phyloP scores from a whole-genome alignment of 2,113 vertebrate species.

The Dicrurus megarhynchus region DNA sequence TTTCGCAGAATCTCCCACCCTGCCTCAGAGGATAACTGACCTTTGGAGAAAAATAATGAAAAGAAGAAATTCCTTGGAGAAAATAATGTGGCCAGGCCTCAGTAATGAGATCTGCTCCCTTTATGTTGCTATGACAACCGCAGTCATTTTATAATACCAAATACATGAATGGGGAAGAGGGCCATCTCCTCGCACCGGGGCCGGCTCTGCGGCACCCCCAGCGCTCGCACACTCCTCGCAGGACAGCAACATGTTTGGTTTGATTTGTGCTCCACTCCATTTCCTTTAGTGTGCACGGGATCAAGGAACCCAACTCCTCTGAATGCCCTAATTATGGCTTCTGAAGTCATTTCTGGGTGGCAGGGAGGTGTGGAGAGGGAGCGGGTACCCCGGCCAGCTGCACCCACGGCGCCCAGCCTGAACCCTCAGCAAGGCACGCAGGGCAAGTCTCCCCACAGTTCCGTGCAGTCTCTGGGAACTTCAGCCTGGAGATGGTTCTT shows the following conservation, averaged over 20 bases:
- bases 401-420: fast-evolving
- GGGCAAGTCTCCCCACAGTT: fast-evolving
- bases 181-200: conserved; percentile 53
- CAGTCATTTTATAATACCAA: conserved; percentile 83
- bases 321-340: background rate
- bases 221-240: conserved; percentile 40
- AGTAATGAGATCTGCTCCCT: conserved; percentile 87
- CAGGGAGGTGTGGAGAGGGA: background rate
- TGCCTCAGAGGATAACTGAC: conserved; percentile 95
- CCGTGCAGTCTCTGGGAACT: background rate
- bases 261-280: conserved; percentile 5
- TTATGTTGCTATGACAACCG: conserved; percentile 81
- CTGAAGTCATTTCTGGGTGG: background rate
- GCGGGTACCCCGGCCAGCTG: fast-evolving
- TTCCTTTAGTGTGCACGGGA: background rate
- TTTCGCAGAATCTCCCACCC: conserved; percentile 87
- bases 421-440: fast-evolving
- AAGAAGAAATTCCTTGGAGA: conserved; percentile 89
- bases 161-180: conserved; percentile 80
- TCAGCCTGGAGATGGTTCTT: background rate
- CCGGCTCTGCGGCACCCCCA: background rate
- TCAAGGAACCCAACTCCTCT: background rate
- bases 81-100: conserved; percentile 84
- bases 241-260: background rate
- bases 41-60: conserved; percentile 94